These are phyloP conservation scores for Pogonomyrmex barbatus DNA, from an alignment of 1,140 invertebrate genomes.

Conservation along the genomic window DNA sequence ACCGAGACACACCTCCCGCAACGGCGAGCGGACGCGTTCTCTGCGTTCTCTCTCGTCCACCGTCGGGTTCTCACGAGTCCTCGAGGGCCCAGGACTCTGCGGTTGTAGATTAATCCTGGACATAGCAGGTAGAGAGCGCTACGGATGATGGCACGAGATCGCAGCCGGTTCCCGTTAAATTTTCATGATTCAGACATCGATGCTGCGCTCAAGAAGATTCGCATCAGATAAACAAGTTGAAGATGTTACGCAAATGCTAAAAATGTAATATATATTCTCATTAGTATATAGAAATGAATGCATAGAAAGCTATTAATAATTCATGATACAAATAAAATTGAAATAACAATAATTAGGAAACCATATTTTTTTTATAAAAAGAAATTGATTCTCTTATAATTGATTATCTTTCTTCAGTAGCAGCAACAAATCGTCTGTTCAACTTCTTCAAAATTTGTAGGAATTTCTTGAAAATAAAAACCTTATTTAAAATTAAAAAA, in stretches of 20 bases:
- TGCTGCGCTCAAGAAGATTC: neutral
- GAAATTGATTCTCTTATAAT: neutral
- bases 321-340: neutral
- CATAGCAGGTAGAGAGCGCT: conserved; percentile 80
- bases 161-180: conserved; percentile 34
- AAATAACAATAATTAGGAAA: neutral
- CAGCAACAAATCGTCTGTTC: neutral
- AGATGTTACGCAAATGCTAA: too few species aligned
- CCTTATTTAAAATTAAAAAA: neutral
- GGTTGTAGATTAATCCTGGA: conserved; percentile 75
- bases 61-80: conserved; percentile 11
- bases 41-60: neutral
- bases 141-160: conserved; percentile 1
- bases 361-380: neutral
- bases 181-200: neutral
- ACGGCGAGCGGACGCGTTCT: conserved; percentile 24
- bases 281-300: neutral
- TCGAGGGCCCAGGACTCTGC: conserved; percentile 43
- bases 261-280: neutral
- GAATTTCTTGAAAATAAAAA: neutral
- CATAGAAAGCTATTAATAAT: neutral
- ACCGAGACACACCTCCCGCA: conserved; percentile 18
- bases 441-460: neutral
- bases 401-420: neutral
- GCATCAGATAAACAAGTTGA: neutral